phyloP scores from a whole-genome alignment of 2,888 invertebrate genomes.

The Nephrocerus scutellatus region DNA sequence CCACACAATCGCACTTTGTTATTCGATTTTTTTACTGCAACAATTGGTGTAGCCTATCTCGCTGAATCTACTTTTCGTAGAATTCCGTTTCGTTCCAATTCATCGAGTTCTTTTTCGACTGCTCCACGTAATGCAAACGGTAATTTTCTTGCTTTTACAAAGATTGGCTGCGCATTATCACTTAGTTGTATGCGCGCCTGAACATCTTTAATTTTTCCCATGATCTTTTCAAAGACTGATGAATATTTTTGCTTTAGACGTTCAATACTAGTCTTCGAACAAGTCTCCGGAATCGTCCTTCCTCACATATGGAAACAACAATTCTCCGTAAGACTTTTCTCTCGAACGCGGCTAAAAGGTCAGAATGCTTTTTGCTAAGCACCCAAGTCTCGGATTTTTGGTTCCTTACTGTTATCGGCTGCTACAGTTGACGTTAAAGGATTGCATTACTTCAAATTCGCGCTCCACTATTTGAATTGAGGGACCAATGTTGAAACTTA shows the following conservation, averaged over 20 bases:
- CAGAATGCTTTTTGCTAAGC: too few relatives aligned
- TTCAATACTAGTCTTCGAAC: background rate
- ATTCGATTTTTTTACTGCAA: conserved; percentile 28
- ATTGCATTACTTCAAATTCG: too few relatives aligned
- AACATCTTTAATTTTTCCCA: conserved; percentile 9
- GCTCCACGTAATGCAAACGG: conserved; percentile 10
- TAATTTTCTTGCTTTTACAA: conserved; percentile 18
- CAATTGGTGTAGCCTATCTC: conserved; percentile 34
- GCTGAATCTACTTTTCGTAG: conserved; percentile 20
- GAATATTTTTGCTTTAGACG: conserved; percentile 1
- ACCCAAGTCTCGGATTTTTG: too few relatives aligned
- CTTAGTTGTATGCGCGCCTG: conserved; percentile 18
- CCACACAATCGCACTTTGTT: conserved; percentile 24
- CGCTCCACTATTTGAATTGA: too few relatives aligned
- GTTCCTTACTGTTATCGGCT: too few relatives aligned
- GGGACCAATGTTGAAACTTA: too few relatives aligned
- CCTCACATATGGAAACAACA: too few relatives aligned
- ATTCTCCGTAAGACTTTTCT: too few relatives aligned
- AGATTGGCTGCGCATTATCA: conserved; percentile 17
- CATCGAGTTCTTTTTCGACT: conserved; percentile 19
- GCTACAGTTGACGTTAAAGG: too few relatives aligned
- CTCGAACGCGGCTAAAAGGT: too few relatives aligned
- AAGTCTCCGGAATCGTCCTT: too few relatives aligned
- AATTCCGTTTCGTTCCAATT: conserved; percentile 9
- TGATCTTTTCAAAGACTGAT: conserved; percentile 1